Percentiles rank a stretch among this genome's conserved stretches.
These are phyloP conservation scores for Rynchops niger DNA, from an alignment of 2,113 vertebrate species.

Conservation along the genomic window DNA sequence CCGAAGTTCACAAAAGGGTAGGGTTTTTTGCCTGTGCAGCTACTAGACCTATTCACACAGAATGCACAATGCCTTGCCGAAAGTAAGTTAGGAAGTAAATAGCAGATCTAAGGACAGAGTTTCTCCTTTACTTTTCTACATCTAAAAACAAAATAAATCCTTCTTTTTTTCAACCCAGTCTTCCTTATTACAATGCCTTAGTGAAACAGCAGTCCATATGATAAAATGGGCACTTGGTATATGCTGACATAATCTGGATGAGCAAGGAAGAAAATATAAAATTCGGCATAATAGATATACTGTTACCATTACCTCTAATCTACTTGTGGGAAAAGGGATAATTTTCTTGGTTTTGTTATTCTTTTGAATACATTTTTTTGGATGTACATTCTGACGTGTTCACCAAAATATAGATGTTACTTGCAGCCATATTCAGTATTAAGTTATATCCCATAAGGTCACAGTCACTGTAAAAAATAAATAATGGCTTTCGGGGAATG, in stretches of 20 bases:
- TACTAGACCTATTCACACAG: background rate
- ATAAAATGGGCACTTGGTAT: background rate
- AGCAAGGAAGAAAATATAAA: background rate
- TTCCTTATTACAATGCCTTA: background rate
- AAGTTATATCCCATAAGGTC: background rate
- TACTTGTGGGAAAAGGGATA: rapidly evolving
- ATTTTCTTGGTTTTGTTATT: background rate
- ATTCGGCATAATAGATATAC: background rate
- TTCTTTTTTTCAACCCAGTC: background rate
- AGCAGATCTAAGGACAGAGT: background rate
- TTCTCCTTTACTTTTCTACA: background rate
- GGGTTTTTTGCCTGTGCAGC: background rate
- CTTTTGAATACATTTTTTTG: background rate
- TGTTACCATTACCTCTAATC: background rate
- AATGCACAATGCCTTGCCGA: background rate
- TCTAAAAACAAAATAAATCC: background rate
- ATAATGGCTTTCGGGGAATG: background rate
- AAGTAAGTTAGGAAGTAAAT: background rate
- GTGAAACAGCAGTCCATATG: background rate
- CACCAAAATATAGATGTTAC: background rate
- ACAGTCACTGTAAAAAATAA: background rate
- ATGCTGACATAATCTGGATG: background rate
- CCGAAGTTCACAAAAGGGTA: background rate
- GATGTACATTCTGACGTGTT: background rate
- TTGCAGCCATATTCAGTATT: background rate